Conservation (phyloP, 2,888 invertebrate species). For the Rhogogaster chlorosoma region DNA sequence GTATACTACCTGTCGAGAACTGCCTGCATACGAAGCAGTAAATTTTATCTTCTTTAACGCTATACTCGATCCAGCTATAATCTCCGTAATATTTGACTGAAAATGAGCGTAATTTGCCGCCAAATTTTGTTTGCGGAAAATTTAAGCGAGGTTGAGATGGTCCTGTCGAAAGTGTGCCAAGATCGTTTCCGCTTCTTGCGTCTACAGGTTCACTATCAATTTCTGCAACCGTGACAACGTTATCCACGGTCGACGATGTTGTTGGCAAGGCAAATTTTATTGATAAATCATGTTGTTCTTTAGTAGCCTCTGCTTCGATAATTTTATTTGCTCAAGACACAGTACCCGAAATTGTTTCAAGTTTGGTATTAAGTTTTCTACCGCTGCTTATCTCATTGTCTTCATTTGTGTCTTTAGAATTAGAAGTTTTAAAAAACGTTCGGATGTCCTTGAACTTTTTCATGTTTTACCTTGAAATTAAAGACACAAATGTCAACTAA, state of each 20-base stretch:
- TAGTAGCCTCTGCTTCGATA: neutral
- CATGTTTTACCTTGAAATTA: conserved; percentile 23
- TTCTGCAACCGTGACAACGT: neutral
- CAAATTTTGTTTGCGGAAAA: conserved; percentile 23
- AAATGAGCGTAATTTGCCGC: conserved; percentile 20
- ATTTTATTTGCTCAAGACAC: conserved; percentile 8
- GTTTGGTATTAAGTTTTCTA: too few species aligned
- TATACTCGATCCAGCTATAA: conserved; percentile 7
- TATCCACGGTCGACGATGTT: conserved; percentile 14
- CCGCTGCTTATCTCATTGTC: conserved; percentile 2
- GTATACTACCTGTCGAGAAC: neutral
- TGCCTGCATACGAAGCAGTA: conserved; percentile 14
- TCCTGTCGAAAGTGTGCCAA: conserved; percentile 21
- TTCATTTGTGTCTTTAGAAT: neutral
- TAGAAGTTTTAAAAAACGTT: neutral
- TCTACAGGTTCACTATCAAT: neutral
- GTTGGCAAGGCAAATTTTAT: conserved; percentile 5
- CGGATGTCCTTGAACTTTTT: conserved; percentile 2
- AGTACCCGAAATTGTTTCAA: conserved; percentile 3
- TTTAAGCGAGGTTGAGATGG: conserved; percentile 27
- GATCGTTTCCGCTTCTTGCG: conserved; percentile 8
- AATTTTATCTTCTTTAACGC: neutral
- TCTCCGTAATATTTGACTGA: conserved; percentile 22
- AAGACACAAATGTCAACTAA: neutral
- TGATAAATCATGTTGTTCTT: conserved; percentile 13